Evolutionary conservation across 2,113 vertebrate species (phyloP).

Genomic region (Nycticryphes semicollaris): DNA sequence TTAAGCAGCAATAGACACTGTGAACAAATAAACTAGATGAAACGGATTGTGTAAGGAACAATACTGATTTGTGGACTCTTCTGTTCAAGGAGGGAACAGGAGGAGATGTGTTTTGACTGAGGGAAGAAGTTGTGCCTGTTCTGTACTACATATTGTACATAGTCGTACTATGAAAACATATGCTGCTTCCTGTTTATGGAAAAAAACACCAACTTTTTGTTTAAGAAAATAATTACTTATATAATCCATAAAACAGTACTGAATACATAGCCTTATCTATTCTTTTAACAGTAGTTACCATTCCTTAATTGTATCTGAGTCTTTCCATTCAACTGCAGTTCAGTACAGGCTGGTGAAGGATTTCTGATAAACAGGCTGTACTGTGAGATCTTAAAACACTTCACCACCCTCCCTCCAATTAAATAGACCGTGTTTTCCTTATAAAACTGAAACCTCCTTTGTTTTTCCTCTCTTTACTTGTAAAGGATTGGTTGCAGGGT

Average conservation of each 20-base stretch:
- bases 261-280: background rate
- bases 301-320: background rate
- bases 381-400: background rate
- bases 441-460: background rate
- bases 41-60: background rate
- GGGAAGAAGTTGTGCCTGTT: background rate
- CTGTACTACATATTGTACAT: background rate
- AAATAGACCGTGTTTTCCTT: background rate
- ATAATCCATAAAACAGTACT: background rate
- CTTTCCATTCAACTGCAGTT: background rate
- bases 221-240: background rate
- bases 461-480: conserved; percentile 34
- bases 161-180: background rate
- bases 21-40: background rate
- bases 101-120: background rate
- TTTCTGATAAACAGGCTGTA: background rate
- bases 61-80: background rate
- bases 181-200: background rate
- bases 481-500: conserved; percentile 89
- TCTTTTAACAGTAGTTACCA: background rate
- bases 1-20: background rate
- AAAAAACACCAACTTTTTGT: background rate
- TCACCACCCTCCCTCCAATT: background rate
- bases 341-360: background rate
- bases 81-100: background rate